Base-by-base conservation (phyloP, 2,113 vertebrate species). In the Alectura lathami region DNA sequence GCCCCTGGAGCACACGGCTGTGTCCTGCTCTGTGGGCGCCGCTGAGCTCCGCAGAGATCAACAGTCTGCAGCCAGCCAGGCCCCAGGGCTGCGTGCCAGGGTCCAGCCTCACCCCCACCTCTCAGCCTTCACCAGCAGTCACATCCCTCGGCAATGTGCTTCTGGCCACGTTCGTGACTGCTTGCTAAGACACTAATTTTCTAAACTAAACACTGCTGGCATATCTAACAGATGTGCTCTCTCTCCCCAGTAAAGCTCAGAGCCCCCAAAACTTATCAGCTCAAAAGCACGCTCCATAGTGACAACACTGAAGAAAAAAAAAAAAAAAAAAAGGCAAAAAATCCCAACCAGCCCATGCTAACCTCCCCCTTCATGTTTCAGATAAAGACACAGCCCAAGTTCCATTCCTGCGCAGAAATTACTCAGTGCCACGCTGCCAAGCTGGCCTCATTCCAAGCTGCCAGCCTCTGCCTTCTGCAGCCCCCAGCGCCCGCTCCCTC, bases 1-100 rank as follows among this genome's bases (percentile, higher is more conserved):
- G 26, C 21, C 62, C 3, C 5, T 2, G 50, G 36, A 59, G 51
- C 73, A 75, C 0, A 0, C 5, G 51, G 50, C 29, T 7, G 14
- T 7, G 32, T 34, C 16, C 59, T 40, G 42, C 27, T 15, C 63
- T 29, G 57, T 3, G 50, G 69, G 53, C 79, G 62, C 51, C 59
- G n/a, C 0, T 2, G 48, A 77, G 20, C 75, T 32, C 78, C 30
- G 50, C 50, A 48, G n/a, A 80, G 23, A 53, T 18, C 34, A 20
- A 11, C 1, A 12, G 43, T 1, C 54, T 69, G 36, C 32, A 22
- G 32, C 15, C 6, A 69, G 54, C 63, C 51, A 17, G 38, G 29
- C 72, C 20, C 67, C 72, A 42, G 63, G 54, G 32, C 77, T 30
- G 10, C 8, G 7, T 13, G 67, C 34, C 72, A 48, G 27, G 9